Conservation (phyloP, 1,140 invertebrate genomes). For the Orius insidiosus region DNA sequence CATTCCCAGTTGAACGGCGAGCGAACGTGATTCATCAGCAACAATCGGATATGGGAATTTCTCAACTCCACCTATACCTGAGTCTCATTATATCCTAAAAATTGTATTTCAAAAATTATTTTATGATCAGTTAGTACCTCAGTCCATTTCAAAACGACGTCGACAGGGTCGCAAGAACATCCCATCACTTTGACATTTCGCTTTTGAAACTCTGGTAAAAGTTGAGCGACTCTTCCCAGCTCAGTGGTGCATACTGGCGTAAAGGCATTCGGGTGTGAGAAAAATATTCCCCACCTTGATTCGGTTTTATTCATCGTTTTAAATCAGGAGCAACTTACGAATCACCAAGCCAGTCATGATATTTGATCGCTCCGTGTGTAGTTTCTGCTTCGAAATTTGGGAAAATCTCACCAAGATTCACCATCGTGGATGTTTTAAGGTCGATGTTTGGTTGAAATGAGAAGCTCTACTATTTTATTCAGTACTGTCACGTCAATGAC, state of each 20-base stretch:
- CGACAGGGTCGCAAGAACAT: slow-evolving; percentile 12
- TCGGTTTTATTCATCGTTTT: not conserved
- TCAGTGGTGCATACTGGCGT: slow-evolving; percentile 92
- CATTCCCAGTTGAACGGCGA: slow-evolving; percentile 74
- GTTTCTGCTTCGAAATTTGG: slow-evolving; percentile 59
- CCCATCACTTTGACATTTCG: slow-evolving; percentile 47
- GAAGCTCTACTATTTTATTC: no score
- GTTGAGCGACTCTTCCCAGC: slow-evolving; percentile 56
- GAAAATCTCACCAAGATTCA: slow-evolving; percentile 49
- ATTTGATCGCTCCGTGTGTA: slow-evolving; percentile 54
- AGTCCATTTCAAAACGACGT: slow-evolving; percentile 6
- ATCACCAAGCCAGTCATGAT: slow-evolving; percentile 57
- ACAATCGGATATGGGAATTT: slow-evolving; percentile 78
- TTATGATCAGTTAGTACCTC: no score
- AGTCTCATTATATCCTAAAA: slow-evolving; percentile 57
- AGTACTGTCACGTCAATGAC: no score
- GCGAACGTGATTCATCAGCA: slow-evolving; percentile 54
- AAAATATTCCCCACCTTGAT: slow-evolving; percentile 67
- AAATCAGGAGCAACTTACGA: slow-evolving; percentile 44
- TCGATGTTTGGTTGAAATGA: no score
- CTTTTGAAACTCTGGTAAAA: slow-evolving; percentile 56
- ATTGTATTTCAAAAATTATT: no score
- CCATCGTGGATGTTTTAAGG: slow-evolving; percentile 10
- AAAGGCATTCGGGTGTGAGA: slow-evolving; percentile 85
- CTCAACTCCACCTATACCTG: slow-evolving; percentile 37